phyloP scores from a whole-genome alignment of 2,113 vertebrate genomes.

The Sardina pilchardus region DNA sequence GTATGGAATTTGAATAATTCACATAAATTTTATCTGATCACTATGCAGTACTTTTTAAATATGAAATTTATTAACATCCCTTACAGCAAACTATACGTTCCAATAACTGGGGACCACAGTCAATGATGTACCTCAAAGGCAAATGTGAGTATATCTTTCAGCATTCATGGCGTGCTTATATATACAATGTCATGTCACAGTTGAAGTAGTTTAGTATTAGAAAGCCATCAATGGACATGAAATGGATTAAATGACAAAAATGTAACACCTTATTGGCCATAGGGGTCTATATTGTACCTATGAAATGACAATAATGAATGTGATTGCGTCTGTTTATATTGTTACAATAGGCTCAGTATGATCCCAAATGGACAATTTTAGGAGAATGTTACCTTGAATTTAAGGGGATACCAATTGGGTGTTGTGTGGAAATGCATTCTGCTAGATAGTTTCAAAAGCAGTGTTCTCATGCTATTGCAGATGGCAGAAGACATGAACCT shows the following conservation, averaged over 20 bases:
- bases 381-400: not conserved
- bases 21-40: not conserved
- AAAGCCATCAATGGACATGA: not conserved
- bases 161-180: not conserved
- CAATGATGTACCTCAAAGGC: slow-evolving; percentile 77
- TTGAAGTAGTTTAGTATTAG: not conserved
- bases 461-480: slow-evolving; percentile 43
- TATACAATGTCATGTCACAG: not conserved
- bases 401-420: not conserved
- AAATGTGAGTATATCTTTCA: slow-evolving; percentile 65
- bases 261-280: not conserved
- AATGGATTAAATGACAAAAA: not conserved
- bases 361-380: not conserved
- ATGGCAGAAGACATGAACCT: slow-evolving; percentile 67
- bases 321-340: not conserved
- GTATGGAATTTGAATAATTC: slow-evolving; percentile 47
- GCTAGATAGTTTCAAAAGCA: not conserved
- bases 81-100: slow-evolving; percentile 44
- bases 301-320: not conserved
- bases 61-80: slow-evolving; percentile 42
- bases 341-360: not conserved
- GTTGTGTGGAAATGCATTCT: not conserved
- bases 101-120: slow-evolving; percentile 75
- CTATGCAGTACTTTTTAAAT: slow-evolving; percentile 1
- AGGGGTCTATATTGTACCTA: not conserved